Evolutionary conservation across 1,140 invertebrate species (phyloP).

Genomic region (Pachyrhynchus sulphureomaculatus): DNA sequence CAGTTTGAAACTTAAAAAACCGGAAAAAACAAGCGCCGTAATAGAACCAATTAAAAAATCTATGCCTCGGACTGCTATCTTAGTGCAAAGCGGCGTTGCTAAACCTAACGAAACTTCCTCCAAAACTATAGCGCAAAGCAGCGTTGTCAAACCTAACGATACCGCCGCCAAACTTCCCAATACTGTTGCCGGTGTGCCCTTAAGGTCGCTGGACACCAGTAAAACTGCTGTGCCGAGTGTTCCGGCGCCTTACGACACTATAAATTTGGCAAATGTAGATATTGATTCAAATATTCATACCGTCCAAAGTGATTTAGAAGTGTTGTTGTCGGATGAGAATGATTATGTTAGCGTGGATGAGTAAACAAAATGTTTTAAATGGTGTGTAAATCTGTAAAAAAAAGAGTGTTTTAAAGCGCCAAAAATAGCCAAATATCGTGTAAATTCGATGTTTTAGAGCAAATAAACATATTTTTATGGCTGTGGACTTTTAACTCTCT

Average conservation of each 20-base stretch:
- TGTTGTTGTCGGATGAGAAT: conserved; percentile 57
- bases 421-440: background rate
- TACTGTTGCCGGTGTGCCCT: background rate
- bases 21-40: conserved; percentile 58
- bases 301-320: conserved; percentile 64
- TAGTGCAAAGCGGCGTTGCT: conserved; percentile 51
- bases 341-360: conserved; percentile 26
- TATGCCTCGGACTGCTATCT: conserved; percentile 53
- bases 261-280: conserved; percentile 35
- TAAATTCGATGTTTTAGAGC: background rate
- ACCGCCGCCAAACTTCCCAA: conserved; percentile 38
- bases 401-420: too few relatives aligned
- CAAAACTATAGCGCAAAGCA: conserved; percentile 53
- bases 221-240: background rate
- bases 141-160: conserved; percentile 26
- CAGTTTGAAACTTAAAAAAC: conserved; percentile 75
- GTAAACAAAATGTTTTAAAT: background rate
- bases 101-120: conserved; percentile 37
- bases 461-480: conserved; percentile 3
- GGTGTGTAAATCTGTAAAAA: too few relatives aligned
- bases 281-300: conserved; percentile 61
- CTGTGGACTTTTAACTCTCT: conserved; percentile 8
- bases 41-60: conserved; percentile 42
- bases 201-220: background rate
- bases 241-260: conserved; percentile 19